Evolutionary conservation across 2,888 invertebrate genomes (phyloP), one percentile per base, ranked within the genome.

Genomic region (Carcina quercana): DNA sequence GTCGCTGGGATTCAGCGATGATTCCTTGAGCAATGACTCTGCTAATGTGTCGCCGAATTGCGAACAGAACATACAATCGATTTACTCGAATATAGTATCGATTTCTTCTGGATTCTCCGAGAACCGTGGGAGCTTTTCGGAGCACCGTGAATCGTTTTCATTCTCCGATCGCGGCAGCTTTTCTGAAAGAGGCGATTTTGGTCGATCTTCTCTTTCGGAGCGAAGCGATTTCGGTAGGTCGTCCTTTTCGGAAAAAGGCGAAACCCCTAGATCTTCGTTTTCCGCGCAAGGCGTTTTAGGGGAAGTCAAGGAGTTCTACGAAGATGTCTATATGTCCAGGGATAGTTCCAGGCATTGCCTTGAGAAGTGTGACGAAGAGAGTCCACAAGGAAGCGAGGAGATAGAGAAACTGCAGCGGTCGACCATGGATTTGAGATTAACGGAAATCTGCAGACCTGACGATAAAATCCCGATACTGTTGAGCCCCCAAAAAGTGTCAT

Each of bases 1-100:
- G 46, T 89, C 89, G 0, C 65, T 90, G 3, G 89, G 89, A 6
- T 91, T 91, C 53, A 91, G 90, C 19, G 91, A 91, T 38, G 91
- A 91, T 53, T 90, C 90, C 1, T 54, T 91, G n/a, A 90, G 90
- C 47, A 90, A 91, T 42, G 91, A 91, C 49, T 84, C 84, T 0
- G 74, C 80, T 0, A 83, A 76, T 20, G 76, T 69, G 0, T 88
- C 88, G 0, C 88, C 88, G 1, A 87, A 84, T 32, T 84, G 79
- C 48, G 84, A 85, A 15, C 83, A 82, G 4, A 84, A 83, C 30
- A 47, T 84, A 0, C 79, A 79, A 6, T 83, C 84, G 0, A 71
- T 85, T 5, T 84, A 84, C 42, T 85, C 84, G 0, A 84, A 85
- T 38, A 83, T 88, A 1, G 83, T 84, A 0, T 86, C 88, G 0